These are phyloP conservation scores for Andrena praecox DNA, from an alignment of 2,888 invertebrate genomes.

Conservation along the genomic window DNA sequence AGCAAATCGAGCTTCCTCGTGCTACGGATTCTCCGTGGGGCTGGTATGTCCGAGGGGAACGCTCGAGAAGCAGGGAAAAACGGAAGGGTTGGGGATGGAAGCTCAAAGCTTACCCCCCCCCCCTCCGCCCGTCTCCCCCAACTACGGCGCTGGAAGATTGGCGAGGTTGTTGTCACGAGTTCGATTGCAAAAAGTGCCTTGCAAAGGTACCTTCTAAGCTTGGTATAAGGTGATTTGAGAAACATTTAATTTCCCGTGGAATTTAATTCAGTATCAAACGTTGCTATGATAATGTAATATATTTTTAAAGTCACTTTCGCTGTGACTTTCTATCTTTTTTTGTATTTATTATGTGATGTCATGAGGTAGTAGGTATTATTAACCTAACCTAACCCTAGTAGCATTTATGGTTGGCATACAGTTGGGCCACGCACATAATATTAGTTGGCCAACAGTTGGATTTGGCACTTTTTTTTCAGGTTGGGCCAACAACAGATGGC, in stretches of 20 bases:
- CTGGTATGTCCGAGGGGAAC: conserved; percentile 37
- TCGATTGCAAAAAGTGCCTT: conserved; percentile 31
- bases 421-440: too few species aligned
- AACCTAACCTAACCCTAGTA: too few species aligned
- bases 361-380: too few species aligned
- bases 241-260: neutral
- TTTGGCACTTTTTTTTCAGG: too few species aligned
- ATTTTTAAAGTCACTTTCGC: too few species aligned
- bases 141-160: conserved; percentile 27
- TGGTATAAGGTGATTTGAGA: neutral
- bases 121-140: neutral
- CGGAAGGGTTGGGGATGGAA: conserved; percentile 38
- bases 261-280: too few species aligned
- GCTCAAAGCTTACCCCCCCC: conserved; percentile 23
- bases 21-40: conserved; percentile 55
- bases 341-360: too few species aligned
- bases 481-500: too few species aligned
- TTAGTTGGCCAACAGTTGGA: too few species aligned
- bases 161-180: conserved; percentile 22
- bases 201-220: neutral
- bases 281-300: too few species aligned
- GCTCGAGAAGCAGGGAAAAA: conserved; percentile 30
- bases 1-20: conserved; percentile 65
- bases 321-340: too few species aligned
- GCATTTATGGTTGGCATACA: too few species aligned